Conservation (phyloP, 2,113 vertebrate species). For the Burhinus oedicnemus region DNA sequence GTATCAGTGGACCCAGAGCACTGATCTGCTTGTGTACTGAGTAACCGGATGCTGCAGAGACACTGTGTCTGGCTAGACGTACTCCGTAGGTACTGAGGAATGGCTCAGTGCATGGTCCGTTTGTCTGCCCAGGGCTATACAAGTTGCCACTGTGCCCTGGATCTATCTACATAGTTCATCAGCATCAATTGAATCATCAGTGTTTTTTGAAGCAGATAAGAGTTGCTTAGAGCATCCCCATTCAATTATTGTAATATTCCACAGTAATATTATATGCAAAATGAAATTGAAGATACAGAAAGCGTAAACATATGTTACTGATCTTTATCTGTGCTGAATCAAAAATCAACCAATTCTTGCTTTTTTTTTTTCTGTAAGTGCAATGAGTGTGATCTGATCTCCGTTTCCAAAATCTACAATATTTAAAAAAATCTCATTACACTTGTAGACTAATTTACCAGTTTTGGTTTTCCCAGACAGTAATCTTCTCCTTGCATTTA, state of each 20-base stretch:
- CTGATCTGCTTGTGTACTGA: not conserved
- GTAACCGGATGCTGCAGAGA: not conserved
- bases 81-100: not conserved
- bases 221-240: not conserved
- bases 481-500: not conserved
- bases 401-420: not conserved
- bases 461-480: not conserved
- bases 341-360: not conserved
- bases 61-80: not conserved
- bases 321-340: not conserved
- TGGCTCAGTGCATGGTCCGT: rapidly evolving
- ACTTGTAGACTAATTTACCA: not conserved
- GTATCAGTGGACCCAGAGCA: not conserved
- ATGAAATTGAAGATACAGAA: not conserved
- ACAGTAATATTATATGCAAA: not conserved
- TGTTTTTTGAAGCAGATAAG: not conserved
- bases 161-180: not conserved
- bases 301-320: not conserved
- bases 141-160: not conserved
- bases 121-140: not conserved
- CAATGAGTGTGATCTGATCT: not conserved
- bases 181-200: not conserved
- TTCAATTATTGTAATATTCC: not conserved
- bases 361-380: not conserved
- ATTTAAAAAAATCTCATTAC: not conserved